These are phyloP conservation scores for Geophilus truncorum DNA, from an alignment of 2,888 invertebrate species.

Conservation along the genomic window DNA sequence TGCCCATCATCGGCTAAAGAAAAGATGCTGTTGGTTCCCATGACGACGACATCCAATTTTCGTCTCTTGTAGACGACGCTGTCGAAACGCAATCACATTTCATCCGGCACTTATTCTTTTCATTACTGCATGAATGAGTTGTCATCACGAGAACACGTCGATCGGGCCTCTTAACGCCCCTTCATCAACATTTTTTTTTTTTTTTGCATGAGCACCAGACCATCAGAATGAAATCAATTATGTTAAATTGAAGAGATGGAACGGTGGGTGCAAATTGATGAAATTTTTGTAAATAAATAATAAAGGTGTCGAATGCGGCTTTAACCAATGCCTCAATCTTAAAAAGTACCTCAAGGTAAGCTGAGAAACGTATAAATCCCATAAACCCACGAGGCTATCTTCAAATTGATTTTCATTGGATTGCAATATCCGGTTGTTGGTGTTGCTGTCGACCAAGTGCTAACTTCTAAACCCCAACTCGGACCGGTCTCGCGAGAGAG, in stretches of 20 bases:
- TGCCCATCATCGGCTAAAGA: not conserved
- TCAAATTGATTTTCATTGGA: constrained; percentile 13
- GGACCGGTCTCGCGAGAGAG: not conserved
- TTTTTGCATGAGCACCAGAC: too few relatives aligned
- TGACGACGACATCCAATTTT: not conserved
- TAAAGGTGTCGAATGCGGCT: too few relatives aligned
- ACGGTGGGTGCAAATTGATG: too few relatives aligned
- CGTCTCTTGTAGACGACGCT: not conserved
- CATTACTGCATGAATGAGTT: constrained; percentile 1
- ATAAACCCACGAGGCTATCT: not conserved
- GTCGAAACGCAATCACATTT: not conserved
- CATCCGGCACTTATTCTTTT: not conserved
- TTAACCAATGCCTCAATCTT: too few relatives aligned
- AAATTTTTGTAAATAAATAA: too few relatives aligned
- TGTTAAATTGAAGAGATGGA: too few relatives aligned
- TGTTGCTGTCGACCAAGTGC: not conserved
- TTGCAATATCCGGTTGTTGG: not conserved
- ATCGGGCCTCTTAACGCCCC: not conserved
- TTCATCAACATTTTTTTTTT: not conserved
- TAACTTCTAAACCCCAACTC: not conserved
- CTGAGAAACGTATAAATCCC: not conserved
- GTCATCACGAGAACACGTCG: not conserved
- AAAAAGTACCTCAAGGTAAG: too few relatives aligned
- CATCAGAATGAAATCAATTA: too few relatives aligned
- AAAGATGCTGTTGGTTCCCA: not conserved